phyloP scores from a whole-genome alignment of 2,888 invertebrate species.

The Neoaliturus tenellus region DNA sequence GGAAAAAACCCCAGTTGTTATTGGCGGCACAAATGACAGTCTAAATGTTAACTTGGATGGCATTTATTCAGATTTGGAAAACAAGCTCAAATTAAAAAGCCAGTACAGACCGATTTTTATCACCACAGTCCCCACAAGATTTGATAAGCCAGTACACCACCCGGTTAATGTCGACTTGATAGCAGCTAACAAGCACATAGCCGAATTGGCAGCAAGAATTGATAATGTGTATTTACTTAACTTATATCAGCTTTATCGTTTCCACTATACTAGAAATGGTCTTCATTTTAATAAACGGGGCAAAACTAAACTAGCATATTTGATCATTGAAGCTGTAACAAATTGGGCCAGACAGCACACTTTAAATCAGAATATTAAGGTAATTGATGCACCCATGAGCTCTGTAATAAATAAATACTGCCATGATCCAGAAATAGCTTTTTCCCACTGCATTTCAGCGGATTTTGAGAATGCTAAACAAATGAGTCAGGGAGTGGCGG shows the following conservation, averaged over 20 bases:
- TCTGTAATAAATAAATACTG: too few relatives aligned
- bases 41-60: neutral
- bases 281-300: neutral
- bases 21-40: constrained; percentile 10
- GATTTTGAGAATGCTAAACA: too few relatives aligned
- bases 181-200: neutral
- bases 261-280: neutral
- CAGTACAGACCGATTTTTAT: neutral
- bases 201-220: neutral
- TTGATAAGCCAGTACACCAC: neutral
- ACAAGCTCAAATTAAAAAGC: neutral
- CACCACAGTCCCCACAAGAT: neutral
- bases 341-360: neutral
- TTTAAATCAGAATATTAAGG: neutral
- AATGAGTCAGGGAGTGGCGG: too few relatives aligned
- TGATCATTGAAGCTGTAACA: neutral
- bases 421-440: too few relatives aligned
- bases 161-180: neutral
- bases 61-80: neutral
- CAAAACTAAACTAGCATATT: neutral
- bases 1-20: neutral
- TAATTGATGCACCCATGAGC: neutral
- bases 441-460: too few relatives aligned
- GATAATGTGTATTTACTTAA: neutral
- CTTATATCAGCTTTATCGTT: neutral